Base-by-base conservation (phyloP, 2,113 vertebrate genomes). In the Ptilorrhoa leucosticta region DNA sequence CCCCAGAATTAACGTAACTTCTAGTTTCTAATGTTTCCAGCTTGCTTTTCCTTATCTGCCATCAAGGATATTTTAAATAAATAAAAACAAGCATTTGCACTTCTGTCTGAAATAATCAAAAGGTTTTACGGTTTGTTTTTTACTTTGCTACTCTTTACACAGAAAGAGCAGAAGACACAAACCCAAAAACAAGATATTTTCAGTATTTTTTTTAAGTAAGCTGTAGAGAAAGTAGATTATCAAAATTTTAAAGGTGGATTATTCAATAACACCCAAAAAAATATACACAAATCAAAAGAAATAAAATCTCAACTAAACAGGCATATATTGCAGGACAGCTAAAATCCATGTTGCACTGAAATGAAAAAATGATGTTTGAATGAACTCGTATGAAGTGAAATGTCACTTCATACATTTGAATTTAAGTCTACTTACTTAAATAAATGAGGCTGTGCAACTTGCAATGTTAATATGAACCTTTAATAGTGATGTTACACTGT, bases 391-490 rank as follows among this genome's bases (percentile, higher is more conserved):
- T 15, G 16, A 57, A 80, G 6, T 58, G 17, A 86, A 92, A 77
- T 73, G 20, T 73, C 37, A 47, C n/a, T 79, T 75, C 39, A 65
- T 39, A 80, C 7, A 42, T 48, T 69, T 79, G 60, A 92, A 57
- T 77, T 90, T n/a, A 91, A 87, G 19, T 42, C 23, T 63, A 76
- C 28, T 28, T 85, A 57, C 30, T 70, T 83, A 63, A 83, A 86
- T 58, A n/a, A 90, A 94, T 73, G 20, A 63, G 35, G 15, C 21
- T 77, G 22, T 51, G 24, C 18, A 80, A 85, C 82, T 33, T 77
- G 19, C 10, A 88, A 18, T 73, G 51, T 69, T 83, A 88, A 54
- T 83, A 93, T 16, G 35, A 85, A 81, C 5, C 14, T 84, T 81
- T 65, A 80, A 83, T 58, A 75, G 30, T 20, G 30, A 76, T 53